Conservation (phyloP, 2,888 invertebrate genomes). For the Capitulum mitella region DNA sequence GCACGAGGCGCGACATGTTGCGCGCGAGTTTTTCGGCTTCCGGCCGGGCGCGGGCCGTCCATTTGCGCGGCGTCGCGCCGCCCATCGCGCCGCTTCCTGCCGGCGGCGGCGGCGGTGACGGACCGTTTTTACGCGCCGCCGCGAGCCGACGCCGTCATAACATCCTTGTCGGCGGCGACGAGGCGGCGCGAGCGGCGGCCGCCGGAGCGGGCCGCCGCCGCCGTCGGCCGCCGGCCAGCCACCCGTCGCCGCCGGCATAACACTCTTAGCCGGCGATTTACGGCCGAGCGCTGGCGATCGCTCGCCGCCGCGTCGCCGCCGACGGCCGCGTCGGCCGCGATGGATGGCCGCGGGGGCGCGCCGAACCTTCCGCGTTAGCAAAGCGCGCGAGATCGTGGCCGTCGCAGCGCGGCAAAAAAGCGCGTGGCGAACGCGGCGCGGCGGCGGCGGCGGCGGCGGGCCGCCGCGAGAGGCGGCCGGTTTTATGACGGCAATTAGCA, state of each 20-base stretch:
- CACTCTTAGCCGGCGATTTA: not conserved
- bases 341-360: not conserved
- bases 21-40: conserved; percentile 6
- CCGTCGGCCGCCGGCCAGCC: not conserved
- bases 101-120: not conserved
- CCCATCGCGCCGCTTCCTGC: not conserved
- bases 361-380: too few relatives aligned
- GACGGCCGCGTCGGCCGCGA: not conserved
- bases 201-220: not conserved
- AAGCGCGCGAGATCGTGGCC: not conserved
- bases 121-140: not conserved
- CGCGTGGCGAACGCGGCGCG: not conserved
- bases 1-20: not conserved
- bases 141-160: not conserved
- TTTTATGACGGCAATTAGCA: conserved; percentile 17
- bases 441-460: not conserved
- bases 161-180: not conserved
- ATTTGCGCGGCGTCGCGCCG: not conserved
- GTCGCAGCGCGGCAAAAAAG: too few relatives aligned
- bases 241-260: not conserved
- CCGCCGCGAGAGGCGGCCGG: not conserved
- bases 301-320: not conserved
- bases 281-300: not conserved
- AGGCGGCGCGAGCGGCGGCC: not conserved
- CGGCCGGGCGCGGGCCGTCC: not conserved